Evolutionary conservation across 2,797 vertebrate species (phyloP).

Genomic region (Acanthurus tractus): DNA sequence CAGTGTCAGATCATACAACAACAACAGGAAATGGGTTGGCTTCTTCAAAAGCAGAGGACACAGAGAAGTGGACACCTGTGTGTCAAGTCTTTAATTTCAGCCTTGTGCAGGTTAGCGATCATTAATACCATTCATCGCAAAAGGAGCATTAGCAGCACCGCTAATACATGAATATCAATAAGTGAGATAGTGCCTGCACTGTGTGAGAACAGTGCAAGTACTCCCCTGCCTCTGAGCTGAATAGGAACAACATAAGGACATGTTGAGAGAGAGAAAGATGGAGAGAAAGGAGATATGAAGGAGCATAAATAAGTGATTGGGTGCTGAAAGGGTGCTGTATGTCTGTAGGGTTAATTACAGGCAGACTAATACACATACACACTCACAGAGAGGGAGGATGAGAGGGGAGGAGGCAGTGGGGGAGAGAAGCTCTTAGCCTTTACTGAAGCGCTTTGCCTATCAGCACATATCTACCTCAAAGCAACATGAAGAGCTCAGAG

Average conservation of each 20-base stretch:
- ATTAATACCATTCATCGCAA: background rate
- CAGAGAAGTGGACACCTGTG: background rate
- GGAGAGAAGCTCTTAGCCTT: conserved; percentile 75
- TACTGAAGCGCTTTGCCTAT: conserved; percentile 75
- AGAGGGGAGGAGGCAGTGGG: background rate
- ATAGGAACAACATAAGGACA: conserved; percentile 24
- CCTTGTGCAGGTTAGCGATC: background rate
- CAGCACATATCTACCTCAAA: conserved; percentile 81
- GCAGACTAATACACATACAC: conserved; percentile 56
- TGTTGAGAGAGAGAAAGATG: conserved; percentile 22
- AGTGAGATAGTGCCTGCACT: background rate
- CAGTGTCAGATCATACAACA: background rate
- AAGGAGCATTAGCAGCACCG: background rate
- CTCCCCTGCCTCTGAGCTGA: conserved; percentile 25
- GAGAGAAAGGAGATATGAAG: conserved; percentile 50
- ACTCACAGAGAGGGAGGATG: background rate
- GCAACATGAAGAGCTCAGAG: conserved; percentile 43
- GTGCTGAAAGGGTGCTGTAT: conserved; percentile 71
- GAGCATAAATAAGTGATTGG: conserved; percentile 79
- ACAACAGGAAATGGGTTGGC: background rate
- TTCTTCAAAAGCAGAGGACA: background rate
- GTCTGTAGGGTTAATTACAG: conserved; percentile 64
- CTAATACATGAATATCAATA: conserved; percentile 23
- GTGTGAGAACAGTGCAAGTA: background rate
- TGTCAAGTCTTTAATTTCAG: background rate